Conservation (phyloP, 2,797 vertebrate genomes). For the Pristis pectinata region DNA sequence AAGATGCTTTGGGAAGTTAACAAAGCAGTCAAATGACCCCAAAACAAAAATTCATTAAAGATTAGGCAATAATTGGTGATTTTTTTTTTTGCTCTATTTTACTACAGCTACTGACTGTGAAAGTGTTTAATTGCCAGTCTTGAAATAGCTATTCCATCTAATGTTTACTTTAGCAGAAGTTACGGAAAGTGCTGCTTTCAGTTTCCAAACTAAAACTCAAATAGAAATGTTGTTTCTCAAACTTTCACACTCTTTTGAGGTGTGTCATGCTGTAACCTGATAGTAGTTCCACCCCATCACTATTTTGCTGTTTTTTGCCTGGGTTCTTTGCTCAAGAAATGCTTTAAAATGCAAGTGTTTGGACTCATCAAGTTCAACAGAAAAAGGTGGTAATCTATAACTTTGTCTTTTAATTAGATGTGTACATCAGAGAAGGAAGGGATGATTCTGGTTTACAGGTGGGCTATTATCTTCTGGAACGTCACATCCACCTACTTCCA, state of each 20-base stretch:
- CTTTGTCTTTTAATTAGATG: not conserved
- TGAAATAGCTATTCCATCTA: constrained; percentile 12
- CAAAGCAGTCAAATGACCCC: not conserved
- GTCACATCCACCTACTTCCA: not conserved
- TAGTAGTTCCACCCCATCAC: not conserved
- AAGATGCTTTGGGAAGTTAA: not conserved
- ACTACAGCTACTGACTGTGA: not conserved
- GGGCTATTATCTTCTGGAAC: not conserved
- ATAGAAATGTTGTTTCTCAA: not conserved
- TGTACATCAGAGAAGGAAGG: not conserved
- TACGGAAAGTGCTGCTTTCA: not conserved
- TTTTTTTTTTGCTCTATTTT: not conserved
- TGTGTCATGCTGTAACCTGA: not conserved
- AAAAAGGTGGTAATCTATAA: not conserved
- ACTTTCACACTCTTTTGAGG: not conserved
- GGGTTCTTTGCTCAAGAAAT: not conserved
- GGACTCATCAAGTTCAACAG: not conserved
- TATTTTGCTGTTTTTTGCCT: not conserved
- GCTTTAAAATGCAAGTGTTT: not conserved
- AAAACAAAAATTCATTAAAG: not conserved
- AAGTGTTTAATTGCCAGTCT: not conserved
- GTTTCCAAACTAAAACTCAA: constrained; percentile 8
- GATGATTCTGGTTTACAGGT: not conserved
- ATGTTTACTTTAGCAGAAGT: not conserved
- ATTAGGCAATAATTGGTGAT: not conserved